Conservation (phyloP, 2,113 vertebrate species). For the Sylvia atricapilla region DNA sequence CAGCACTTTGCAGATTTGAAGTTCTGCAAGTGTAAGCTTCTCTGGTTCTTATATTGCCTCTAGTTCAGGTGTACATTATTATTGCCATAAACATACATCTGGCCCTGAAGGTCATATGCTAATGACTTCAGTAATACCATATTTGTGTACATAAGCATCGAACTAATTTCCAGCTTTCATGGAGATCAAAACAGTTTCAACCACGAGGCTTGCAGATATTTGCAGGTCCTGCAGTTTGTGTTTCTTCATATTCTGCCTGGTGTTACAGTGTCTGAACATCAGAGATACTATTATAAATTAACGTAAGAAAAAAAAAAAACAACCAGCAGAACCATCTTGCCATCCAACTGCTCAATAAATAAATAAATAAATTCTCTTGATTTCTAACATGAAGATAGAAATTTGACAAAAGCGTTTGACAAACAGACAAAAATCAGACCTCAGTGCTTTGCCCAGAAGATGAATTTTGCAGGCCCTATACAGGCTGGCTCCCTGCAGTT, state of each 20-base stretch:
- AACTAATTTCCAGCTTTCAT: not conserved
- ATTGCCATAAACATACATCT: no score
- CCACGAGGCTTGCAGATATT: not conserved
- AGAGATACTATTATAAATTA: not conserved
- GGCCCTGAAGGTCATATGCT: no score
- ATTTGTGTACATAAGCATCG: no score
- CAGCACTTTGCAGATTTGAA: no score
- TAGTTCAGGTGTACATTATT: no score
- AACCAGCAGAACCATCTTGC: not conserved
- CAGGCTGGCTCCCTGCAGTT: not conserved
- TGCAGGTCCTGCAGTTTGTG: not conserved
- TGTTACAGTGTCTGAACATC: not conserved
- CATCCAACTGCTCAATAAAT: not conserved
- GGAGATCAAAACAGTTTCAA: not conserved
- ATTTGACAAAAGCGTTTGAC: no score
- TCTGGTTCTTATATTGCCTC: no score
- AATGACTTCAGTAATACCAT: no score
- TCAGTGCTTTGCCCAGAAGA: not conserved
- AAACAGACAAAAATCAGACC: not conserved
- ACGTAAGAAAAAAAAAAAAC: not conserved
- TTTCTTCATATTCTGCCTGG: not conserved
- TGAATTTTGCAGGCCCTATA: not conserved
- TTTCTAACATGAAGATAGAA: not conserved
- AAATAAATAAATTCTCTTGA: no score
- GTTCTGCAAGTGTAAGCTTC: no score